These are phyloP conservation scores for Tipula confusa DNA, from an alignment of 2,888 invertebrate genomes.

Conservation along the genomic window DNA sequence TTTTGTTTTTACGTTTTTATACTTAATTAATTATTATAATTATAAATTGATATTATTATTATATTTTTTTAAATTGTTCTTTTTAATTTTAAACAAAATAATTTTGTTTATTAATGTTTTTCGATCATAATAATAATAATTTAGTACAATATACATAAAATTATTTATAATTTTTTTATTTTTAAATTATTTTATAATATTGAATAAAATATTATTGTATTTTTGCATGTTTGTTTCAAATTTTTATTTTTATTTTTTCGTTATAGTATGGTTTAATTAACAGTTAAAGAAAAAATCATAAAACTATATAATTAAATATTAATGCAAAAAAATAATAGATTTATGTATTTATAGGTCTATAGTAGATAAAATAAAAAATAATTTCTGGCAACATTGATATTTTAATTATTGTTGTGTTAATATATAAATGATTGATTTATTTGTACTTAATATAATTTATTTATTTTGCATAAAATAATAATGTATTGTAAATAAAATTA, in stretches of 20 bases:
- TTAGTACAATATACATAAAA: slow-evolving; percentile 21
- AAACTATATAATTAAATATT: neutral
- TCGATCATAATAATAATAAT: neutral
- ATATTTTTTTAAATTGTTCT: neutral
- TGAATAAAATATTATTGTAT: neutral
- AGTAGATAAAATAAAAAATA: neutral
- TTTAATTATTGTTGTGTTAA: neutral
- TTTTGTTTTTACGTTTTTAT: neutral
- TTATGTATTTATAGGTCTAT: too few relatives aligned
- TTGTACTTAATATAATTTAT: neutral
- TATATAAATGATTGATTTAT: neutral
- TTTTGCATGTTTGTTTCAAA: neutral
- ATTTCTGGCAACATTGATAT: slow-evolving; percentile 12
- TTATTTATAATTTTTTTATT: neutral
- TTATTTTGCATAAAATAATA: neutral
- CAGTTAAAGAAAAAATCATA: neutral
- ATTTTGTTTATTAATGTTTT: neutral
- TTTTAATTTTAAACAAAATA: neutral
- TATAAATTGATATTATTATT: neutral
- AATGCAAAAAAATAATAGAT: too few relatives aligned
- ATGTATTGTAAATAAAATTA: neutral
- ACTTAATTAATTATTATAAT: neutral
- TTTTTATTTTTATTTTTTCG: too few relatives aligned
- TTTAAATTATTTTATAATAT: neutral
- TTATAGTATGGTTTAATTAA: neutral